These are phyloP conservation scores for Phalera bucephala DNA, from an alignment of 2,888 invertebrate species.

Conservation along the genomic window DNA sequence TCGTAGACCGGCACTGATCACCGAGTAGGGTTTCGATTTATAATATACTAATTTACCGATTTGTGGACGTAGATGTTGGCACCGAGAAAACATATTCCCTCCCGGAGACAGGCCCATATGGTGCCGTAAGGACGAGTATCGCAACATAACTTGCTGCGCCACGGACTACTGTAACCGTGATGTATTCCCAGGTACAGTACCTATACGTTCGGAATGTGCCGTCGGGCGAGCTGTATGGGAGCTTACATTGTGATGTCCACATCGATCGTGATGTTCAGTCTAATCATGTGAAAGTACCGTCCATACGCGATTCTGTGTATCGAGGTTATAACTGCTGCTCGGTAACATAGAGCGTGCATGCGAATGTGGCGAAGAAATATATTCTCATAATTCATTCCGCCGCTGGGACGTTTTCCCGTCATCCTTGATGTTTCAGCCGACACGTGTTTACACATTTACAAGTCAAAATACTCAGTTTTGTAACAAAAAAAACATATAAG, in stretches of 20 bases:
- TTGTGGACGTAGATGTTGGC: slow-evolving; percentile 84
- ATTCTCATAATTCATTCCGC: slow-evolving; percentile 20
- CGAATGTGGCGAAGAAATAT: slow-evolving; percentile 27
- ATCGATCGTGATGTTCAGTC: slow-evolving; percentile 46
- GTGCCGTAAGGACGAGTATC: slow-evolving; percentile 78
- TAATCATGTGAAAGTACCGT: slow-evolving; percentile 22
- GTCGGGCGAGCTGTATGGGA: slow-evolving; percentile 53
- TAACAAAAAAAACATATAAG: not conserved
- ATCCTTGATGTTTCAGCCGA: slow-evolving; percentile 17
- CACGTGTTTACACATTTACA: slow-evolving; percentile 11
- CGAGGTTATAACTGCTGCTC: slow-evolving; percentile 15
- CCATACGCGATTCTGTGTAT: slow-evolving; percentile 33
- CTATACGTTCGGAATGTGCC: slow-evolving; percentile 53
- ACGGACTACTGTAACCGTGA: slow-evolving; percentile 87
- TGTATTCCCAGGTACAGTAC: slow-evolving; percentile 65
- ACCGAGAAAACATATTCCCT: slow-evolving; percentile 81
- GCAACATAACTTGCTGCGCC: slow-evolving; percentile 84
- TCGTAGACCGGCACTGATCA: slow-evolving; percentile 78
- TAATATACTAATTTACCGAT: slow-evolving; percentile 50
- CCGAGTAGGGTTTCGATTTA: slow-evolving; percentile 41
- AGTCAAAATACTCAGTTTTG: slow-evolving; percentile 5
- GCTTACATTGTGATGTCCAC: slow-evolving; percentile 73
- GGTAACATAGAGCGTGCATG: slow-evolving; percentile 39
- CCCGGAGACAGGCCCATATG: slow-evolving; percentile 84
- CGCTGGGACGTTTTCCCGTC: slow-evolving; percentile 8